Evolutionary conservation across 2,888 invertebrate species (phyloP).

Genomic region (Disparrhopalites patrizii): DNA sequence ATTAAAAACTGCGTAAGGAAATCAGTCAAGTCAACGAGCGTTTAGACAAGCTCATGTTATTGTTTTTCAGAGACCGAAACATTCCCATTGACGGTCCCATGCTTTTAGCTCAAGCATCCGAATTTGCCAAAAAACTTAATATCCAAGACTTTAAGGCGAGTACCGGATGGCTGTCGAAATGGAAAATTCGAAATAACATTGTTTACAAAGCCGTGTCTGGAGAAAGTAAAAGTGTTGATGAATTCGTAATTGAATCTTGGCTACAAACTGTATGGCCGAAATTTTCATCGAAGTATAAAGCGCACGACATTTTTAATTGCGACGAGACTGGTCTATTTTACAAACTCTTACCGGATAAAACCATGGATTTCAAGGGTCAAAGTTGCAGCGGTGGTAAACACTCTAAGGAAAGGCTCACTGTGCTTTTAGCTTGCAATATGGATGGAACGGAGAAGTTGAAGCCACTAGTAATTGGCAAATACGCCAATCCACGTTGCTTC

Average conservation of each 20-base stretch:
- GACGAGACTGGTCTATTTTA: constrained; percentile 32
- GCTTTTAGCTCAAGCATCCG: constrained; percentile 1
- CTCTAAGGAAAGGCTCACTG: constrained; percentile 28
- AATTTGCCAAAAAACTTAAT: not conserved
- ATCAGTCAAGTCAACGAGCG: too few relatives aligned
- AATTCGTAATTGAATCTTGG: not conserved
- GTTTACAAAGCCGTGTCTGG: not conserved
- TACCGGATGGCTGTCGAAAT: not conserved
- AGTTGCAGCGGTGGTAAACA: constrained; percentile 31
- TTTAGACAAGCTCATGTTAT: too few relatives aligned
- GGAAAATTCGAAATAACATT: constrained; percentile 1
- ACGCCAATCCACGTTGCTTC: constrained; percentile 25
- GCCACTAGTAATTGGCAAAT: constrained; percentile 29
- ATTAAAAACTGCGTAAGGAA: too few relatives aligned
- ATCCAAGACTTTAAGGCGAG: not conserved
- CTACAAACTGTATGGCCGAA: not conserved
- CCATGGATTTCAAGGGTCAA: constrained; percentile 3
- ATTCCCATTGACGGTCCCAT: constrained; percentile 2
- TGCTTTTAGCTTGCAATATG: constrained; percentile 28
- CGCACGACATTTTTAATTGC: constrained; percentile 29
- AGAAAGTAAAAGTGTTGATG: not conserved
- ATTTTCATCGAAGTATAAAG: not conserved
- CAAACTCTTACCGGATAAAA: constrained; percentile 24
- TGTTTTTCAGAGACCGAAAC: not conserved
- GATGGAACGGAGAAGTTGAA: constrained; percentile 27